Base-by-base conservation (phyloP, 30 jellyfish, hydroid and myxozoan genomes). In the Pelagia noctiluca region DNA sequence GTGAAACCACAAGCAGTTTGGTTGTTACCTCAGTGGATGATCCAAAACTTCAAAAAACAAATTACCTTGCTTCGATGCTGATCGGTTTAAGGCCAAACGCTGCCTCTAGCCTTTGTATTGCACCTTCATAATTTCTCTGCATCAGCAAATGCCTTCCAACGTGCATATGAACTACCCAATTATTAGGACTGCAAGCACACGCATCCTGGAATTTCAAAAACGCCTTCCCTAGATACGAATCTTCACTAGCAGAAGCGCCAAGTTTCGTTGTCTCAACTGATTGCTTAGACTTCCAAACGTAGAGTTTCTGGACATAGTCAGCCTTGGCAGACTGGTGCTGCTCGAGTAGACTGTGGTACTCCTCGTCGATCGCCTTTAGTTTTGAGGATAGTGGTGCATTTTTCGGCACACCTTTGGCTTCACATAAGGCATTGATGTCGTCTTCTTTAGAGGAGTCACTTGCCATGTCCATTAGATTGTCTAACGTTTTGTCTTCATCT, bases 71-170 rank as follows among this genome's bases (percentile, higher is more conserved):
- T 72, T 90, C 85, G 60, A 82, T 61, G 80, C 85, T 46, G 22
- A 89, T 69, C 53, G 97, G 97, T 54, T 75, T 84, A 18, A 90
- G 66, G 22, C 96, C 96, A 47, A 83, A 48, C 4, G 97, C 97
- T 3, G 81, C 88, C 66, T 84, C 76, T 71, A 90, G 63, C 38
- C 97, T 76, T 42, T 76, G 52, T 0, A 76, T 19, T 4, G 96
- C 97, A 48, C 76, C 92, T 37, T 76, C 92, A 72, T 80, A 50
- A 54, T 36, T 69, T 35, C 84, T 71, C 57, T 65, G 89, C 70
- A 88, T 53, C 60, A 90, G 50, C 67, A 83, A 38, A 42, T 66
- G 49, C 75, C 96, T 77, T 34, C 96, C 97, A 24, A 67, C 95
- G 74, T 90, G 88, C 82, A 90, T 38, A 32, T 90, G 97, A 35